These are phyloP conservation scores for Cyphomyrus plagiostoma DNA, from an alignment of 2,113 vertebrate genomes.

Conservation along the genomic window DNA sequence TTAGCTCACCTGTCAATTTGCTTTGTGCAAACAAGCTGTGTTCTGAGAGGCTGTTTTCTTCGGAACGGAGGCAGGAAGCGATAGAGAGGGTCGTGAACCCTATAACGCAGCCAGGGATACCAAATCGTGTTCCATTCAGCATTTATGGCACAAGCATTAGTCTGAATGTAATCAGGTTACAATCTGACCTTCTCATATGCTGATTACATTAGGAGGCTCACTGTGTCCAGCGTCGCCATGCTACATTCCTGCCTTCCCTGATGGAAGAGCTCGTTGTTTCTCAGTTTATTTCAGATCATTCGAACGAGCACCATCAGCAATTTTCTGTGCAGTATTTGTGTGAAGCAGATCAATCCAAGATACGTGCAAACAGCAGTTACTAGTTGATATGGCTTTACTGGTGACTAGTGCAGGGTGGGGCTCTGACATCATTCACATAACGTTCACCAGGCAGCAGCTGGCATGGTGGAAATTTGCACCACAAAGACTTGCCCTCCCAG, in stretches of 20 bases:
- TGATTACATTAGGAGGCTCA: neutral
- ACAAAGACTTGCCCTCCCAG: neutral
- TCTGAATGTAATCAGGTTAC: neutral
- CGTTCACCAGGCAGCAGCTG: neutral
- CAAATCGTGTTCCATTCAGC: neutral
- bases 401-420: neutral
- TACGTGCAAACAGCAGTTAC: neutral
- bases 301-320: neutral
- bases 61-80: neutral
- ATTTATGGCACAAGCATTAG: neutral
- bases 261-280: slow-evolving; percentile 8
- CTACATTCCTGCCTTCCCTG: slow-evolving; percentile 19
- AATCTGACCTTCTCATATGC: slow-evolving; percentile 13
- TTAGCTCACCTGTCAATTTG: neutral
- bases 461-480: neutral
- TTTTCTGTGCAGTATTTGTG: neutral
- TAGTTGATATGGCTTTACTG: neutral
- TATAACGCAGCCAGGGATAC: neutral
- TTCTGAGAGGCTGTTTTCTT: neutral
- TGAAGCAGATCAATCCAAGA: neutral
- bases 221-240: neutral
- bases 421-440: neutral
- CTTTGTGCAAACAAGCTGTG: neutral
- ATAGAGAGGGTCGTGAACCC: neutral
- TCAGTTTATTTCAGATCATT: slow-evolving; percentile 10